Evolutionary conservation across 2,797 vertebrate species (phyloP).

Genomic region (Morelia viridis): DNA sequence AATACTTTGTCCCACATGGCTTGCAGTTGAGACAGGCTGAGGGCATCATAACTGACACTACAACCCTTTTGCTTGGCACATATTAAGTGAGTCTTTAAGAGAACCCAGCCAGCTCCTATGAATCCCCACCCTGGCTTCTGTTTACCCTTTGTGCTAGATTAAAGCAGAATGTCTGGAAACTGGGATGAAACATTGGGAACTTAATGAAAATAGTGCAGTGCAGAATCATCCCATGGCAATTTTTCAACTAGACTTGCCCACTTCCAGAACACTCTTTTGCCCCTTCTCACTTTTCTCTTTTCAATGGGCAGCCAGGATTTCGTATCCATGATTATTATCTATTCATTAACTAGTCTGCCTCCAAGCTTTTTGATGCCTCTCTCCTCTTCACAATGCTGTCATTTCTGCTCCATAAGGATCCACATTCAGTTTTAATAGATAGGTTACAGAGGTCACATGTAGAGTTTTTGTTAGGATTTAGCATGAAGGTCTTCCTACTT

Average conservation of each 20-base stretch:
- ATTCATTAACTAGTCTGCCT: not conserved
- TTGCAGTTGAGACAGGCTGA: not conserved
- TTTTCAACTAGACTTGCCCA: not conserved
- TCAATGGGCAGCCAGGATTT: not conserved
- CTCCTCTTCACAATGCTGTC: not conserved
- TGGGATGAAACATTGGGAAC: not conserved
- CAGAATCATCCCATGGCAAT: no score
- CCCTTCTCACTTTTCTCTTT: not conserved
- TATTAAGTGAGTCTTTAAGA: not conserved
- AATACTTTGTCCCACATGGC: not conserved
- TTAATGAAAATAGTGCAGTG: not conserved
- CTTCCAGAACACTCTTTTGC: not conserved
- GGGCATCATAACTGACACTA: not conserved
- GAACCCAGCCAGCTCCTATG: not conserved
- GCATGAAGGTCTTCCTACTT: not conserved
- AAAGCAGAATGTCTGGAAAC: not conserved
- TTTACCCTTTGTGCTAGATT: not conserved
- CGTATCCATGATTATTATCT: not conserved
- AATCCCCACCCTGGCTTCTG: not conserved
- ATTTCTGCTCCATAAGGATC: not conserved
- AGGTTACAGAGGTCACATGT: not conserved
- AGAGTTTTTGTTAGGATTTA: not conserved
- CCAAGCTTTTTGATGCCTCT: not conserved
- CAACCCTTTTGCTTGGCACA: not conserved
- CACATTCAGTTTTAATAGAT: not conserved